Conservation (phyloP, 2,113 vertebrate species). For the Phoxinus phoxinus region DNA sequence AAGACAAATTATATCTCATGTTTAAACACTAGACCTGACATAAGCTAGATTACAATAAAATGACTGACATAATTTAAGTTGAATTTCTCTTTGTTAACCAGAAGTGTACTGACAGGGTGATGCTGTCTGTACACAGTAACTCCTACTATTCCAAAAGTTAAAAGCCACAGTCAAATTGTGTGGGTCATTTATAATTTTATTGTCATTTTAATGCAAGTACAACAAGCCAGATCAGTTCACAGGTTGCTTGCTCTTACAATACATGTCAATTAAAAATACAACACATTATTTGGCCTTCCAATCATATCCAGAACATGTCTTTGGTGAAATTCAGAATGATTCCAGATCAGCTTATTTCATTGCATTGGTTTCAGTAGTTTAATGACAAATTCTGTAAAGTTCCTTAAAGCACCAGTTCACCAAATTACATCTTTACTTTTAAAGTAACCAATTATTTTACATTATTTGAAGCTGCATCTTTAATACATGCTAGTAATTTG, state of each 20-base stretch:
- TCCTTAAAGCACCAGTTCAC: slow-evolving; percentile 59
- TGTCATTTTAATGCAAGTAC: slow-evolving; percentile 73
- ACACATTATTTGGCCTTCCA: slow-evolving; percentile 66
- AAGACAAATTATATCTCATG: no score
- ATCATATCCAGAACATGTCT: slow-evolving; percentile 71
- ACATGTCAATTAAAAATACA: slow-evolving; percentile 71
- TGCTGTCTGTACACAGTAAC: neutral
- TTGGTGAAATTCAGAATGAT: slow-evolving; percentile 70
- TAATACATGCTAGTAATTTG: neutral
- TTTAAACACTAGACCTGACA: no score
- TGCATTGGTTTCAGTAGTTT: slow-evolving; percentile 9
- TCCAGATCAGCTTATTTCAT: slow-evolving; percentile 27
- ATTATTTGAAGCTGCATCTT: slow-evolving; percentile 2
- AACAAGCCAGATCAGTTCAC: slow-evolving; percentile 70
- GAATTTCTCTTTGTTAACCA: neutral
- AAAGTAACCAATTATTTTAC: slow-evolving; percentile 13
- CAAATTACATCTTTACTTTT: slow-evolving; percentile 40
- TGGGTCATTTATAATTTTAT: slow-evolving; percentile 81
- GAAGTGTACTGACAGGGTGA: neutral
- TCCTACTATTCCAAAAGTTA: neutral
- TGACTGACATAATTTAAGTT: neutral
- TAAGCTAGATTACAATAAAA: neutral
- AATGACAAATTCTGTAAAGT: slow-evolving; percentile 25
- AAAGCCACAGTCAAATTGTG: slow-evolving; percentile 16
- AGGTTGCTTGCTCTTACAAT: slow-evolving; percentile 71